Base-by-base conservation (phyloP, 1,140 invertebrate genomes). In the Oreohelix idahoensis region DNA sequence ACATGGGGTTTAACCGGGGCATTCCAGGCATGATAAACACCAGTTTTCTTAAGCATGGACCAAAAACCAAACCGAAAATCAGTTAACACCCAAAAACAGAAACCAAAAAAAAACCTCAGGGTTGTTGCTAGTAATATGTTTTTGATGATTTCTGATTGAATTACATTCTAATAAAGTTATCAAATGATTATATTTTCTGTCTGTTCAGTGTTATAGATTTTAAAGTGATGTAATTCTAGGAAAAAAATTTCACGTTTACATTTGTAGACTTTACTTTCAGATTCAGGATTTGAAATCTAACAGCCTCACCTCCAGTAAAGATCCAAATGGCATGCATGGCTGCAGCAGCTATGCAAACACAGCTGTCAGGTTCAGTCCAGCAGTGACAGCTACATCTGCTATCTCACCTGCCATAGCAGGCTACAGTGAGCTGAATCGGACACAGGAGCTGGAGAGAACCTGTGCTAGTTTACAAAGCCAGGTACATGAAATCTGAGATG, bases 401-500 rank as follows among this genome's bases (percentile, higher is more conserved):
- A 20, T 84, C 51, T 70, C 69, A 66, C 53, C n/a, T n/a, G 29
- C 77, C 20, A 38, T 45, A n/a, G 83, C 77, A 5, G 78, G 66
- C 0, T 79, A 81, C 35, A 83, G 75, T 53, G 88, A 89, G 63
- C 66, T 84, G 51, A 84, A 86, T 70, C 86, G 85, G 73, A 88
- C 89, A 32, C 73, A 66, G 63, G 86, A 92, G 63, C 78, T 92
- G 51, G 90, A 90, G 70, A 88, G 86, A 63, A 89, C 88, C 0
- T 92, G 91, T 88, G 85, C 86, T 0, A 88, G 85, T 84, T 84
- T 92, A 8, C 91, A 92, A 82, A 85, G 63, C 17, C 91, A 92
- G 89, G 91, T 91, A 42, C 23, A n/a, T 74, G 17, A 32, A 39
- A 39, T 20, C n/a, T 20, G n/a, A n/a, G n/a, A n/a, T n/a, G n/a